A percentile compares a stretch with the other conserved stretches of the same genome.
Evolutionary conservation across 2,113 vertebrate species (phyloP).

Genomic region (Siphamia tubifer): DNA sequence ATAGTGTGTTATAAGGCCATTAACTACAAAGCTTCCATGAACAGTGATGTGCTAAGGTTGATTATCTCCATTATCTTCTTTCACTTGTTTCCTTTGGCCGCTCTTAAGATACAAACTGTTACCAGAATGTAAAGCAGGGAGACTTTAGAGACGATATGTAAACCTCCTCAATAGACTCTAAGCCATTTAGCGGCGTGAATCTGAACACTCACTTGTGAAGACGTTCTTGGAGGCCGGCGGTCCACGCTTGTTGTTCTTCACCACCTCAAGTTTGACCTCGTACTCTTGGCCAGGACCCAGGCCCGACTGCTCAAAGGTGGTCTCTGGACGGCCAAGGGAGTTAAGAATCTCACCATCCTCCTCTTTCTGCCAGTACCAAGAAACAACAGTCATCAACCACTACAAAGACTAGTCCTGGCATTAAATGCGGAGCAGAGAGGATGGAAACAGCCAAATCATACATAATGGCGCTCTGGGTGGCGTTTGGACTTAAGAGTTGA

Average conservation of each 20-base stretch:
- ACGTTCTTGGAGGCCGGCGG: slow-evolving; percentile 86
- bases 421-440: neutral
- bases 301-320: slow-evolving; percentile 91
- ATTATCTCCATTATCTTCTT: no score
- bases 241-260: slow-evolving; percentile 94
- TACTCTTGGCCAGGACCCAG: slow-evolving; percentile 95
- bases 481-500: slow-evolving; percentile 27
- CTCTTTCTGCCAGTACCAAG: slow-evolving; percentile 88
- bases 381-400: slow-evolving; percentile 31
- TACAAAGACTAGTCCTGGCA: slow-evolving; percentile 35
- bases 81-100: no score
- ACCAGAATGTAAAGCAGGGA: neutral
- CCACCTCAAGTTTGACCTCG: slow-evolving; percentile 91
- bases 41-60: neutral
- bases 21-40: neutral
- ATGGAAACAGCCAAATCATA: slow-evolving; percentile 10
- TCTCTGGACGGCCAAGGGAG: slow-evolving; percentile 87
- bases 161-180: neutral
- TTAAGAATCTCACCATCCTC: slow-evolving; percentile 91
- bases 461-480: slow-evolving; percentile 37
- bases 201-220: slow-evolving; percentile 87
- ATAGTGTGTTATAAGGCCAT: no score
- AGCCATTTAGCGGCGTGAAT: slow-evolving; percentile 1
- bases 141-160: no score
- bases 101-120: neutral